Base-by-base conservation (phyloP, 2,888 invertebrate species). In the Lymantria monacha region DNA sequence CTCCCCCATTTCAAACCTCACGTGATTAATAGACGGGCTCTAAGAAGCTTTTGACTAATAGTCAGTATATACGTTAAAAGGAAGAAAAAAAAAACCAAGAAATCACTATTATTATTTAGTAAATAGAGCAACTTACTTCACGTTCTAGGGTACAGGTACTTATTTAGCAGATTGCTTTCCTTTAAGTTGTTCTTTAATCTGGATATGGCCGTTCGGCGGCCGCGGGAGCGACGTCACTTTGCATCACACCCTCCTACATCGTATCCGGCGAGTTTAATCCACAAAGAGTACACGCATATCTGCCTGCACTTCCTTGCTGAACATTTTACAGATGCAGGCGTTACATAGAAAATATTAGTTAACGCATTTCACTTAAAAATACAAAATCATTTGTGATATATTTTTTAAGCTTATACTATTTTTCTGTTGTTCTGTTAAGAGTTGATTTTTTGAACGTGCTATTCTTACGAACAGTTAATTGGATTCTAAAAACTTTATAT, bases 81-180 rank as follows among this genome's bases (percentile, higher is more conserved):
- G 5, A 2, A 22, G 22, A 22, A 22, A 22, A 22, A 22, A 22
- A 22, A 5, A 2, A n/a, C n/a, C n/a, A n/a, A 22, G 5, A 22
- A 22, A 22, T 22, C 22, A 22, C 22, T 22, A 5, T 22, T 22
- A 22, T 22, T 22, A 33, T 10, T 33, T 72, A 74, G 83, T 85
- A n/a, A n/a, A n/a, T n/a, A 82, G 86, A 89, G 89, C 77, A 79
- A 42, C 64, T 46, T 74, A 51, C 62, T 44, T 10, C 46, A 42
- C 67, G 62, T 60, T 55, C 38, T 59, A 49, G 59, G 57, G 66
- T 70, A 72, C 74, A 74, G 72, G 80, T 81, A 84, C 89, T 89
- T 91, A 89, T 91, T 91, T 91, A 89, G 88, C 87, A 90, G 91
- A 91, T 91, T 91, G 91, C 91, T 91, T 91, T 86, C 86, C 86